Base-by-base conservation (phyloP, 2,797 vertebrate genomes). In the Rhynchotus rufescens region DNA sequence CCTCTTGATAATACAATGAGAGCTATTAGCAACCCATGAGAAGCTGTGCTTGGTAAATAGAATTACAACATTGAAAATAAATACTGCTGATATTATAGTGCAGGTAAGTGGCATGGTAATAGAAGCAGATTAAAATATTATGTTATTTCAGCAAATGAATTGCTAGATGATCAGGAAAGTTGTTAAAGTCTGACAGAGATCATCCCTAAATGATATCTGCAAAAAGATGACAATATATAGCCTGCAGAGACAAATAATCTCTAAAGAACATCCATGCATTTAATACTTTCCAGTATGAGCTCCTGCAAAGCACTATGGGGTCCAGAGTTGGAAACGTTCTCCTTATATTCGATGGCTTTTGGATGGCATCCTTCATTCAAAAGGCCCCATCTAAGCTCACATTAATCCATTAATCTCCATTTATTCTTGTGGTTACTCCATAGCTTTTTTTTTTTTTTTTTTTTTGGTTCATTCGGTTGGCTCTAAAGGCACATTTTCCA, bases 391-490 rank as follows among this genome's bases (percentile, higher is more conserved):
- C 79, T 82, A 72, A 51, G 3, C 21, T 62, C 14, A 52, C 49
- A 67, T 52, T 87, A 56, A 76, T 77, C 75, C 49, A 67, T 52
- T 87, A 56, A 76, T 77, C 75, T 88, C 60, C 32, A 52, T 30
- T 78, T 73, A 38, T 54, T 67, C 57, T 36, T 13, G 25, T 28
- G n/a, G 49, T 56, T 40, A 11, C 61, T 88, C 71, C 47, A 44
- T 90, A 2, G 14, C 89, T 49, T 78, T 89, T 88, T 45, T 87
- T 90, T 90, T 45, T 87, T 89, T 90, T 15, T 90, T 90, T 44
- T 87, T 45, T 90, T 44, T 87, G 36, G 22, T 60, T 54, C 17
- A 54, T 84, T 88, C 45, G 42, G 28, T n/a, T 92, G 80, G 38
- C 5, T 5, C 52, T 87, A 73, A 84, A 49, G 67, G 10, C 75